Conservation (phyloP, 2,113 vertebrate species). For the Channa maculata region DNA sequence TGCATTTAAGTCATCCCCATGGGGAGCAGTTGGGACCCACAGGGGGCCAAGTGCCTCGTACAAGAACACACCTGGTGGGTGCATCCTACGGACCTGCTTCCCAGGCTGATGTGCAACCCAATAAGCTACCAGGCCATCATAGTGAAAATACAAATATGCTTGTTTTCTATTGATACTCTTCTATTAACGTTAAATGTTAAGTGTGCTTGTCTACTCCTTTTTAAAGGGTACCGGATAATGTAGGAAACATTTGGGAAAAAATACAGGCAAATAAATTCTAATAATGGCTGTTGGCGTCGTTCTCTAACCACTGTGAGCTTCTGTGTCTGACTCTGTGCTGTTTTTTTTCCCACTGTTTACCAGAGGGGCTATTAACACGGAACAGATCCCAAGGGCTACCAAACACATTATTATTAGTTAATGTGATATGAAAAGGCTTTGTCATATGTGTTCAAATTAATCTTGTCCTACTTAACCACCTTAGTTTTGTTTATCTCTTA, state of each 20-base stretch:
- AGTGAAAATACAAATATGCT: too few species aligned
- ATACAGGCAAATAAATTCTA: conserved; percentile 30
- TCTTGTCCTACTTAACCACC: conserved; percentile 2
- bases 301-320: conserved; percentile 14
- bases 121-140: too few species aligned
- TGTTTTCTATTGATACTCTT: neutral
- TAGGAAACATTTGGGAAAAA: neutral
- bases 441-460: conserved; percentile 21
- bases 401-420: conserved; percentile 11
- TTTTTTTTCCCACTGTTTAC: conserved; percentile 26
- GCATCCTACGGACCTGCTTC: too few species aligned
- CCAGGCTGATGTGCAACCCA: too few species aligned
- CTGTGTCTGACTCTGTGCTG: conserved; percentile 8
- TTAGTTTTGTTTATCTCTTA: conserved; percentile 6
- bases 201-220: conserved; percentile 13
- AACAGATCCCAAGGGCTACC: conserved; percentile 5
- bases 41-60: too few species aligned
- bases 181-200: neutral
- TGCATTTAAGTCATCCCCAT: too few species aligned
- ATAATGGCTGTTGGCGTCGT: conserved; percentile 21
- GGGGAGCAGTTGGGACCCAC: too few species aligned
- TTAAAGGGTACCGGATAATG: conserved; percentile 11
- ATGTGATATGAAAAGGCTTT: conserved; percentile 22
- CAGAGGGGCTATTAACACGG: neutral
- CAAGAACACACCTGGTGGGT: too few species aligned